Evolutionary conservation across 2,113 vertebrate species (phyloP), one percentile per base, ranked within the genome.

Genomic region (Lepus timidus): DNA sequence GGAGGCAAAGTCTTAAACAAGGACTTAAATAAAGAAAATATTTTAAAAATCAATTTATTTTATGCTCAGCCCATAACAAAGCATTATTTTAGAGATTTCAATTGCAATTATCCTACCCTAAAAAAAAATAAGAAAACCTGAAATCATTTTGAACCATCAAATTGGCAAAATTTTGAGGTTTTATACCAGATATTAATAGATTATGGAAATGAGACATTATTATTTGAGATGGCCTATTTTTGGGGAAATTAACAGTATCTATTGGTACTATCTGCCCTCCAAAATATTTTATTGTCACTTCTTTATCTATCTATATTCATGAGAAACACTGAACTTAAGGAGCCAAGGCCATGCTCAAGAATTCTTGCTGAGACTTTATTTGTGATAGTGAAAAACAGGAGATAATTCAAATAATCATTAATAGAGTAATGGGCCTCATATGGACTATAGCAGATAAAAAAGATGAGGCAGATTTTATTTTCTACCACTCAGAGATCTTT

Each of bases 71-170:
- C 29, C 2, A 68, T 70, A 29, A 44, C 3, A 19, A 17, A 19
- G 1, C 5, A 55, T 44, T 85, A 83, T 70, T 94, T 94, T 55
- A 78, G 17, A 67, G 16, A 29, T 87, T 91, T 79, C 88, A 84
- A 55, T 81, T 76, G 73, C 49, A 20, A 92, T 71, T 87, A 67
- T 62, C 16, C 9, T 17, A 94, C n/a, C 6, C 19, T 73, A 61
- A 49, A 70, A 92, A 3, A 3, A n/a, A 85, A 25, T 74, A 81
- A 86, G 44, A 88, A 5, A 82, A 31, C 27, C 31, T 65, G 67
- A 88, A 87, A 85, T 2, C 0, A 62, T 62, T 95, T 93, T 80
- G 19, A 89, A 20, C 36, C 58, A 31, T 31, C 11, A 74, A 62
- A 61, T 10, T 71, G 6, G 16, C 4, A 90, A 89, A 88, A 52